A percentile compares a stretch with the other conserved stretches of the same genome.
Evolutionary conservation across 2,113 vertebrate species (phyloP).

Genomic region (Leptocoma aspasia): DNA sequence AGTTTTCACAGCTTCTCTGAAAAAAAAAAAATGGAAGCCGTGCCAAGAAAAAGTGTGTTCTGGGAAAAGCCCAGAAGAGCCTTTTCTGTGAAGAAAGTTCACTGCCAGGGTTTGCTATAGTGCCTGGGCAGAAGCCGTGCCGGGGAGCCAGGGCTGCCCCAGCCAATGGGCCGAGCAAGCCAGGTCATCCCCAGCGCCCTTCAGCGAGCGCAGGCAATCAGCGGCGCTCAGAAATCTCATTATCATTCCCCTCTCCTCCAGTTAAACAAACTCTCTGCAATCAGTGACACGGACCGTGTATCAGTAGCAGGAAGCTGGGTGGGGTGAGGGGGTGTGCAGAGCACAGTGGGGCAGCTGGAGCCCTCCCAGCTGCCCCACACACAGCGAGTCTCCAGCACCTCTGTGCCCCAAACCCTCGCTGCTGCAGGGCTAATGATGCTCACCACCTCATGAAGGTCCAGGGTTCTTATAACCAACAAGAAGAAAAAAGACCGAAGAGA

Average conservation of each 20-base stretch:
- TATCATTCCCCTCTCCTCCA: not conserved
- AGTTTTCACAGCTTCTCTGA: conserved; percentile 28
- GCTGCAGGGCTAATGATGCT: accelerated
- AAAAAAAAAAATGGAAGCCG: not conserved
- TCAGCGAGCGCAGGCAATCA: conserved; percentile 23
- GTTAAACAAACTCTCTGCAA: not conserved
- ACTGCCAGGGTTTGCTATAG: accelerated
- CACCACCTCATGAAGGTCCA: not conserved
- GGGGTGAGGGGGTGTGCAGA: not conserved
- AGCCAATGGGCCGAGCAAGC: accelerated
- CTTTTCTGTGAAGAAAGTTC: not conserved
- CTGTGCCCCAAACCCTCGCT: accelerated
- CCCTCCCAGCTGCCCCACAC: not conserved
- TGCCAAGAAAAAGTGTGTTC: conserved; percentile 13
- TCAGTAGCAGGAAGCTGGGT: not conserved
- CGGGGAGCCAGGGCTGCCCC: accelerated
- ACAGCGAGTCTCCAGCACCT: accelerated
- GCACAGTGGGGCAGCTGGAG: accelerated
- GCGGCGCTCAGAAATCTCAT: not conserved
- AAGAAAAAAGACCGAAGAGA: not conserved
- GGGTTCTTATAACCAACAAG: not conserved
- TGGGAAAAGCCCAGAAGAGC: not conserved
- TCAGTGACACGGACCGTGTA: not conserved
- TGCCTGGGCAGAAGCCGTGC: not conserved
- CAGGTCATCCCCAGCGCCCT: not conserved